Base-by-base conservation (phyloP, 37 sponge, comb jelly and placozoan genomes). In the Diacarnus erythraeanus region DNA sequence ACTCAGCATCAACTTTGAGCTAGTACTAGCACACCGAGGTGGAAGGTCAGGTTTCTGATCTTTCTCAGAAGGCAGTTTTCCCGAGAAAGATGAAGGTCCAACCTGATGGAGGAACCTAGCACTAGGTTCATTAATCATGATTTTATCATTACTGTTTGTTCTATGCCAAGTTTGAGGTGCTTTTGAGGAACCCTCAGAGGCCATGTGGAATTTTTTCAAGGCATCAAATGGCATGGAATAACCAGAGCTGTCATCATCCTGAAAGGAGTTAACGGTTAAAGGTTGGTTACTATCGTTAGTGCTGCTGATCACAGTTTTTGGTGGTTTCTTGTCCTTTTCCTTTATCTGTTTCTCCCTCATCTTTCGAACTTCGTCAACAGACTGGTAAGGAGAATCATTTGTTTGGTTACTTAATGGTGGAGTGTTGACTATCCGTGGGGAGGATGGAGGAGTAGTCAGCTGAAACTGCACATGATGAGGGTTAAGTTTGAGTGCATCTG, bases 161-260 rank as follows among this genome's bases (percentile, higher is more conserved):
- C 77, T 59, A 2, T 77, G 27, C 63, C 37, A 22, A 58, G 64
- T 43, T 8, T n/a, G 31, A 38, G 59, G 66, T 44, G 2, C 8
- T 37, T 68, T 68, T 3, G n/a, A 3, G 2, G 72, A 41, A n/a
- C 3, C 6, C 4, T 40, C n/a, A 72, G 51, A 42, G 20, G 47
- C 26, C 27, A 41, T 4, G 6, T 42, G 17, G 38, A 34, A 35
- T 29, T 35, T 38, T 3, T 68, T 38, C 69, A 86, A 59, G 38
- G 77, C 65, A 64, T 86, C 86, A 79, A 86, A 79, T 15, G 86
- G 86, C 27, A 65, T 61, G 9, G 86, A 86, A 42, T 86, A 86
- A 1, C 80, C 64, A 0, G 80, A 69, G 27, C 66, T 60, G 22
- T 83, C 84, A 34, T 80, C 72, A 29, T 51, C 8, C 37, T 42